Percentiles rank a stretch among this genome's conserved stretches.
Evolutionary conservation across 2,888 invertebrate genomes (phyloP).

Genomic region (Conistra vaccinii): DNA sequence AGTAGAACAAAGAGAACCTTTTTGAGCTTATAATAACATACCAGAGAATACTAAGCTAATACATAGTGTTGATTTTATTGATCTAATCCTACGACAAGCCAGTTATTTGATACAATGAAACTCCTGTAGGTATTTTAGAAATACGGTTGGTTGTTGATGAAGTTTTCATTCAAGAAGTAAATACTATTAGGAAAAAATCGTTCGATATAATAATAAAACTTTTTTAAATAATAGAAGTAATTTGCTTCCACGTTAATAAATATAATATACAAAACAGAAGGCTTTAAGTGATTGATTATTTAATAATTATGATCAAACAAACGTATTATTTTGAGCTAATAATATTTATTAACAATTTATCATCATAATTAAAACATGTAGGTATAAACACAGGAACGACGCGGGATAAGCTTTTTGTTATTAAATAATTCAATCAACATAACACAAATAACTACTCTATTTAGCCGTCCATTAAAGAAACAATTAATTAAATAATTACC

Average conservation of each 20-base stretch:
- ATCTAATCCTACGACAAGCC: neutral
- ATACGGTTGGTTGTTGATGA: neutral
- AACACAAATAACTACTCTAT: slow-evolving; percentile 10
- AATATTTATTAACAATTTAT: too few relatives aligned
- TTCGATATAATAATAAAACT: neutral
- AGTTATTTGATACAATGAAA: slow-evolving; percentile 1
- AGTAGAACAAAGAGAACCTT: slow-evolving; percentile 16
- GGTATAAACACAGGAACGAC: neutral
- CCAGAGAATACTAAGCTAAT: neutral
- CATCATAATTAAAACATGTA: neutral
- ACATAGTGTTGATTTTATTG: neutral
- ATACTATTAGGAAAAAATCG: neutral
- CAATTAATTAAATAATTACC: slow-evolving; percentile 25
- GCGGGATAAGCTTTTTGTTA: neutral
- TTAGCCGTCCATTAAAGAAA: neutral
- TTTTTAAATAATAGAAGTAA: neutral
- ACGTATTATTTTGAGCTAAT: neutral
- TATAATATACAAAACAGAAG: neutral
- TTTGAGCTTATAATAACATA: slow-evolving; percentile 5
- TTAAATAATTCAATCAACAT: neutral
- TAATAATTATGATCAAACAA: neutral
- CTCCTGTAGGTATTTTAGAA: neutral
- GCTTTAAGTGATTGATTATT: neutral
- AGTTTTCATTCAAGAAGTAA: neutral
- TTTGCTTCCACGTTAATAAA: neutral